A percentile compares a stretch with the other conserved stretches of the same genome.
These are phyloP conservation scores for Conops quadrifasciatus DNA, from an alignment of 2,888 invertebrate species.

Conservation along the genomic window DNA sequence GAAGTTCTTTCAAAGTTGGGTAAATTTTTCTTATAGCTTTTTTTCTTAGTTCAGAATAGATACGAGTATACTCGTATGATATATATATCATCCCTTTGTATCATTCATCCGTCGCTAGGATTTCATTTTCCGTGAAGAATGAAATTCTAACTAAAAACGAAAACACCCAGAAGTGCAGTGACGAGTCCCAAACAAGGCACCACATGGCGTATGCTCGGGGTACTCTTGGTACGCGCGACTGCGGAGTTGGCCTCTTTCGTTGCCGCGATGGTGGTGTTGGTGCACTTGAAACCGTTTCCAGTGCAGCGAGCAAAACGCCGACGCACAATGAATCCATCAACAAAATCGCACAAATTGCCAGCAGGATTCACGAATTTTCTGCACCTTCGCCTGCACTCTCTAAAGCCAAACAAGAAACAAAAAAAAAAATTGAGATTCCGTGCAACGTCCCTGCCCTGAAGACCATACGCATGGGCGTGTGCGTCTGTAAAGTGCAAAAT, in stretches of 20 bases:
- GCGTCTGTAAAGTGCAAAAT: neutral
- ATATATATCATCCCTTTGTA: too few species aligned
- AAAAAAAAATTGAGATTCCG: slow-evolving; percentile 13
- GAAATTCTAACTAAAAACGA: neutral
- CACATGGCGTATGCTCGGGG: too few species aligned
- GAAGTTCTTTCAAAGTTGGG: too few species aligned
- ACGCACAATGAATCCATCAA: slow-evolving; percentile 32
- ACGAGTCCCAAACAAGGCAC: neutral
- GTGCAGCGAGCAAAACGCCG: neutral
- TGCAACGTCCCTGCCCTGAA: neutral
- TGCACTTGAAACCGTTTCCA: slow-evolving; percentile 8
- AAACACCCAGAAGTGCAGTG: neutral
- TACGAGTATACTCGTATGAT: too few species aligned
- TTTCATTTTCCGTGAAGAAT: neutral
- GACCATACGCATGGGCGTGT: neutral
- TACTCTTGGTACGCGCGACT: neutral
- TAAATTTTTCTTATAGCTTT: too few species aligned
- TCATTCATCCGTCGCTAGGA: neutral
- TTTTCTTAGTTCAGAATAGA: too few species aligned
- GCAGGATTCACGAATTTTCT: slow-evolving; percentile 21
- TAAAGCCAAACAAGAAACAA: neutral
- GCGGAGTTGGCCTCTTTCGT: neutral
- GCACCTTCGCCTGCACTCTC: neutral
- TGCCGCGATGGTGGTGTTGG: neutral
- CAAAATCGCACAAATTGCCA: slow-evolving; percentile 29